Evolutionary conservation across 2,113 vertebrate genomes (phyloP).

Genomic region (Eptatretus burgeri): DNA sequence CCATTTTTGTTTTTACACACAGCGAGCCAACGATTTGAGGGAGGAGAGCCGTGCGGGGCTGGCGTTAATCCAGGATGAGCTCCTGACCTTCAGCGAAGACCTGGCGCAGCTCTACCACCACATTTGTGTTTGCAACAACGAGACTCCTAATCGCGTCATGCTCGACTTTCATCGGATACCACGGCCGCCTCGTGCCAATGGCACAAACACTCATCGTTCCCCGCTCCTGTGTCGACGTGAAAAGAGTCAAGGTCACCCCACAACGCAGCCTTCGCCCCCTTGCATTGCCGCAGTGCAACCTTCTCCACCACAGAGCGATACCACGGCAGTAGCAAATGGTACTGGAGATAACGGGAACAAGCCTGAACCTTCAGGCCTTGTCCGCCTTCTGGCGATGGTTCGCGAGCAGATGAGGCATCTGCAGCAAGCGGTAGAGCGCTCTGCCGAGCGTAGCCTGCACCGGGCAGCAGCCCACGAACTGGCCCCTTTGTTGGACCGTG

Average conservation of each 20-base stretch:
- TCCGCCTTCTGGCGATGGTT: slow-evolving; percentile 90
- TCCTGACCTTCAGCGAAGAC: slow-evolving; percentile 86
- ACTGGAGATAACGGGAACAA: no score
- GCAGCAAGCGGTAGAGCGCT: slow-evolving; percentile 77
- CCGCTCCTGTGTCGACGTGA: no score
- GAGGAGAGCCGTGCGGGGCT: slow-evolving; percentile 56
- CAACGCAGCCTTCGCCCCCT: slow-evolving; percentile 28
- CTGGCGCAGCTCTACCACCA: slow-evolving; percentile 93
- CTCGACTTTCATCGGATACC: slow-evolving; percentile 89
- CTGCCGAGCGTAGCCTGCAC: slow-evolving; percentile 62
- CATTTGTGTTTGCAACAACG: slow-evolving; percentile 84
- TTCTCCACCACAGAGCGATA: slow-evolving; percentile 36
- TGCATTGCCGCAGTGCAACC: slow-evolving; percentile 36
- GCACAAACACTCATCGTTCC: slow-evolving; percentile 27
- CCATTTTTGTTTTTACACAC: slow-evolving; percentile 10
- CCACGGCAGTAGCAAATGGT: slow-evolving; percentile 37
- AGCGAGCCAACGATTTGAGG: slow-evolving; percentile 26
- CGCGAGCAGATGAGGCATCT: slow-evolving; percentile 91
- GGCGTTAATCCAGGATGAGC: slow-evolving; percentile 64
- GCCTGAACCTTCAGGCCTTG: slow-evolving; percentile 79
- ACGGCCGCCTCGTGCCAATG: slow-evolving; percentile 46
- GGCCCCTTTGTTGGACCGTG: slow-evolving; percentile 60
- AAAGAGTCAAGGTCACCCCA: slow-evolving; percentile 16
- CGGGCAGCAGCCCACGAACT: slow-evolving; percentile 60
- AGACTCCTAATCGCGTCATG: slow-evolving; percentile 90